Percentiles rank a stretch among this genome's conserved stretches.
Evolutionary conservation across 2,888 invertebrate species (phyloP).

Genomic region (Ecliptopera silaceata): DNA sequence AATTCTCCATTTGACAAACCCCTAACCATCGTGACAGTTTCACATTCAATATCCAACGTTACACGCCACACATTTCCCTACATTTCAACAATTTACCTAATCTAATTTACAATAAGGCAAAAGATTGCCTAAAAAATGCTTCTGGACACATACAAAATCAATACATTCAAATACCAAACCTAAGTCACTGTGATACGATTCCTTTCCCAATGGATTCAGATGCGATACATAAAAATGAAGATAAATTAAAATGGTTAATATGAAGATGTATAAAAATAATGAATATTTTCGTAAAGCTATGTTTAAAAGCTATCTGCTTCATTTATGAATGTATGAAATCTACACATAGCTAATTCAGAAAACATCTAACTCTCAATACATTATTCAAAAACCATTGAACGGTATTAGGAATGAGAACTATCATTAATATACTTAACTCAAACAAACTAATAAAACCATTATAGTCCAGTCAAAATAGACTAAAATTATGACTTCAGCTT

Average conservation of each 20-base stretch:
- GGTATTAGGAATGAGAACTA: constrained; percentile 17
- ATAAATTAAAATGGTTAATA: constrained; percentile 30
- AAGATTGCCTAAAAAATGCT: constrained; percentile 36
- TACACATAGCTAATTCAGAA: constrained; percentile 21
- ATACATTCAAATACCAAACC: constrained; percentile 18
- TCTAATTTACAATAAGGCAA: constrained; percentile 38
- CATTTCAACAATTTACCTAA: constrained; percentile 36
- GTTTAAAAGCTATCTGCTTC: constrained; percentile 25
- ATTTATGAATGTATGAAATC: constrained; percentile 26
- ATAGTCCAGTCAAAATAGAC: too few species aligned
- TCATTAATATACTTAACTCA: constrained; percentile 20
- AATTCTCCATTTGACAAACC: constrained; percentile 25
- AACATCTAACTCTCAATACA: constrained; percentile 17
- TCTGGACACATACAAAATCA: constrained; percentile 25
- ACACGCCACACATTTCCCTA: constrained; percentile 37
- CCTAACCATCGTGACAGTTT: constrained; percentile 26
- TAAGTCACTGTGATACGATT: constrained; percentile 13
- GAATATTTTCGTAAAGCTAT: constrained; percentile 29
- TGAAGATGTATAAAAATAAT: constrained; percentile 33
- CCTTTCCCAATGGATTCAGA: constrained; percentile 17
- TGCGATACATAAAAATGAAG: constrained; percentile 11
- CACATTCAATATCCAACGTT: constrained; percentile 27
- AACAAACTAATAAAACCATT: constrained; percentile 31
- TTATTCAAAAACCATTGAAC: constrained; percentile 9
- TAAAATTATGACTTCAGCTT: too few species aligned